phyloP scores from a whole-genome alignment of 2,113 vertebrate genomes.

The Odocoileus hemionus region DNA sequence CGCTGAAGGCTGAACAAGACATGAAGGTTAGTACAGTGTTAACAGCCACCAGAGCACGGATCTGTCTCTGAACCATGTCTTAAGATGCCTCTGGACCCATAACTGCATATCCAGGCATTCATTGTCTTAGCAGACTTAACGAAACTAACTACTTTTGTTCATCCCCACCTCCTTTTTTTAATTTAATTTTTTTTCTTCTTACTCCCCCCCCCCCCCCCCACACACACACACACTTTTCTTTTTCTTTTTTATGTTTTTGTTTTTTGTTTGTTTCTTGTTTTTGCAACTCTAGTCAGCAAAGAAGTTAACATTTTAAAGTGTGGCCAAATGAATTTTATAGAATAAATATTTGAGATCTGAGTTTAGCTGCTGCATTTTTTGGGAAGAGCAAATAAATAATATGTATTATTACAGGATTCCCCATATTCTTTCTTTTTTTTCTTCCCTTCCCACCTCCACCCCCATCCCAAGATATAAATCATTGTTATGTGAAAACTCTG shows the following conservation, averaged over 20 bases:
- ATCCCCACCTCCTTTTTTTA: not conserved
- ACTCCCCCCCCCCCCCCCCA: accelerated
- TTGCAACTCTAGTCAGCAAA: not conserved
- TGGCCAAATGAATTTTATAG: conserved; percentile 38
- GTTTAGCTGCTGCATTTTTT: conserved; percentile 38
- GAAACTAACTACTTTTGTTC: not conserved
- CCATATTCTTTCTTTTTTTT: not conserved
- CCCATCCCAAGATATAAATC: not conserved
- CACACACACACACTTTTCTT: not conserved
- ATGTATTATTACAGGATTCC: not conserved
- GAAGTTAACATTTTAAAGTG: conserved; percentile 42
- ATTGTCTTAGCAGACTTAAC: conserved; percentile 27
- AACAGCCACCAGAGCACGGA: conserved; percentile 72
- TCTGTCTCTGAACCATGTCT: conserved; percentile 69
- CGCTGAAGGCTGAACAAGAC: conserved; percentile 94
- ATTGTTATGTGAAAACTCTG: conserved; percentile 34
- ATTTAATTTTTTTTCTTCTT: not conserved
- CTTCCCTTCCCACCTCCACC: not conserved
- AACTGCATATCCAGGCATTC: conserved; percentile 41
- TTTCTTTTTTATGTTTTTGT: not conserved
- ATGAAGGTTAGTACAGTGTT: conserved; percentile 88
- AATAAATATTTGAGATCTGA: conserved; percentile 57
- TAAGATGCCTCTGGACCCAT: conserved; percentile 71
- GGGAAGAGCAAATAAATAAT: not conserved
- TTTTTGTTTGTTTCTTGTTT: not conserved